Evolutionary conservation across 1,140 invertebrate species (phyloP).

Genomic region (Drosophila orena): DNA sequence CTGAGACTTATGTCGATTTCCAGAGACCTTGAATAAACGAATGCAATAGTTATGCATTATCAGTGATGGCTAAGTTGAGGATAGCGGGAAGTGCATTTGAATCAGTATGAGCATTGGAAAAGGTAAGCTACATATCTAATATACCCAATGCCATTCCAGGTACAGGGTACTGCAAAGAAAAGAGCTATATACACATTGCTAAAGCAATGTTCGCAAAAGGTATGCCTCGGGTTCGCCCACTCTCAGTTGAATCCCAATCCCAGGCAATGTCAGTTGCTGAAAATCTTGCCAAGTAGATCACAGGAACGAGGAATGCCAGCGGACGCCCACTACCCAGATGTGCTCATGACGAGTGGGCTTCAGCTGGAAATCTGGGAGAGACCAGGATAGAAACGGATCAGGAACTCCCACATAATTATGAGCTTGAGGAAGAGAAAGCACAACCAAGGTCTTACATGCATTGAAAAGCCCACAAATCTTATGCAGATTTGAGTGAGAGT

Average conservation of each 20-base stretch:
- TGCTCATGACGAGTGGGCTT: conserved; percentile 31
- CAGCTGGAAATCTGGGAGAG: conserved; percentile 15
- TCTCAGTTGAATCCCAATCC: conserved; percentile 2
- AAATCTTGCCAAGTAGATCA: conserved; percentile 50
- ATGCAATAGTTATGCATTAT: too few species aligned
- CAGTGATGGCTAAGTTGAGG: too few species aligned
- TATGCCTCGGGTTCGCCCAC: conserved; percentile 24
- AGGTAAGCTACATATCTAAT: too few species aligned
- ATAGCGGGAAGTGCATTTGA: too few species aligned
- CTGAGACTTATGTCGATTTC: not conserved
- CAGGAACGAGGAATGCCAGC: conserved; percentile 39
- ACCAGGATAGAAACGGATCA: conserved; percentile 23
- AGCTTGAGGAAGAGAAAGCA: conserved; percentile 23
- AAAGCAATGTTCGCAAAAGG: conserved; percentile 3
- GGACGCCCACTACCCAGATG: conserved; percentile 38
- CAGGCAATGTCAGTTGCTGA: conserved; percentile 37
- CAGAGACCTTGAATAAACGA: not conserved
- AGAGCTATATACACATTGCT: not conserved
- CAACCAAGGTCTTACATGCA: conserved; percentile 1
- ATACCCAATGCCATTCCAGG: not conserved
- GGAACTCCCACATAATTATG: conserved; percentile 53
- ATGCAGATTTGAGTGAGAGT: not conserved
- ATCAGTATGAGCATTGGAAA: too few species aligned
- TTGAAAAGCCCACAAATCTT: conserved; percentile 14
- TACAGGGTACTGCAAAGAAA: conserved; percentile 2